Base-by-base conservation (phyloP, 2,797 vertebrate genomes). In the Catharus ustulatus region DNA sequence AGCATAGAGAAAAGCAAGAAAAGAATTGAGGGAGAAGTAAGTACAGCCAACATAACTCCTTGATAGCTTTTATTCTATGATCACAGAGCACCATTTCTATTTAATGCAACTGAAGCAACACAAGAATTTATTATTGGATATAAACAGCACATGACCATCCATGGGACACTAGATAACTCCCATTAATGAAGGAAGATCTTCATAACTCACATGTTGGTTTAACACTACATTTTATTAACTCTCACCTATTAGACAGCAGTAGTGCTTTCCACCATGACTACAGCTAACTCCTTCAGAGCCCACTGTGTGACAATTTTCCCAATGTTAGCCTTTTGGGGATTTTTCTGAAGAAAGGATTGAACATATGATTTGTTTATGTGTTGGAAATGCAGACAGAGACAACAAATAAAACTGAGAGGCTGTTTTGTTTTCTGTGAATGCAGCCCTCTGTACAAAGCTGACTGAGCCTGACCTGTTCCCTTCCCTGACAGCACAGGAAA, bases 171-270 rank as follows among this genome's bases (percentile, higher is more conserved):
- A 30, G 43, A 32, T 40, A 95, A 93, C 52, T 95, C 81, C 64
- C 68, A 51, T 79, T 77, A 92, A 36, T 26, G 38, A 94, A 45
- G 24, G 57, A 89, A 71, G 78, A 67, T 15, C 57, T 95, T 95
- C 49, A 29, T 84, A 93, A 95, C 45, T 92, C 87, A 91, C 19
- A 29, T 73, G 67, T 87, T 91, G 55, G 42, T 82, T 87, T 90
- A 64, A 74, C 58, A 73, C 55, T 86, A 91, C 32, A n/a, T 91
- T 93, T 96, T 96, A 95, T 88, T 95, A 95, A 84, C 46, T 77
- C 32, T 85, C 40, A 49, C 24, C 78, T 23, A 49, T 89, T 78
- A 87, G 43, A 79, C 3, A 20, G 89, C 64, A 81, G 54, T 5
- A 9, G 43, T 73, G 22, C 68, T 63, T 32, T 68, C 80, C 19